These are phyloP conservation scores for Deilephila elpenor DNA, from an alignment of 2,888 invertebrate genomes.

Conservation along the genomic window DNA sequence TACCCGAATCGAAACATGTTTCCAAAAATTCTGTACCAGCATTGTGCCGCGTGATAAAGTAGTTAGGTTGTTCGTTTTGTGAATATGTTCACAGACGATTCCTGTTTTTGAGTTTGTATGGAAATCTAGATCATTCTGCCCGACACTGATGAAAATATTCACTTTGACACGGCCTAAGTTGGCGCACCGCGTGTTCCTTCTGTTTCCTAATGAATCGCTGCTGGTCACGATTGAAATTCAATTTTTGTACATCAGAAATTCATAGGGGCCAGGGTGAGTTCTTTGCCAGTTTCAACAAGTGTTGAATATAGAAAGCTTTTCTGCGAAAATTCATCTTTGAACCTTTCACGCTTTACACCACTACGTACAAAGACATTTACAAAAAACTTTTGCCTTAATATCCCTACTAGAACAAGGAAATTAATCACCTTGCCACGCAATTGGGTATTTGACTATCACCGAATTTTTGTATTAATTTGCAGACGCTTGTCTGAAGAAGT, in stretches of 20 bases:
- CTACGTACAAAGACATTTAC: no score
- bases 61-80: constrained; percentile 43
- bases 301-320: not conserved
- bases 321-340: not conserved
- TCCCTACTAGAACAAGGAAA: no score
- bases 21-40: not conserved
- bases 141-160: constrained; percentile 43
- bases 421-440: no score
- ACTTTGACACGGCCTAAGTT: constrained; percentile 35
- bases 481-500: no score
- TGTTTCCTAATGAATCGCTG: constrained; percentile 11
- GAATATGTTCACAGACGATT: constrained; percentile 44
- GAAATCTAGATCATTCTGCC: constrained; percentile 42
- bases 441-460: no score
- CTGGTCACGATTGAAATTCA: constrained; percentile 4
- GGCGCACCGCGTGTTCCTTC: not conserved
- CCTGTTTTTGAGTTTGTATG: constrained; percentile 34
- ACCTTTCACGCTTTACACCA: no score
- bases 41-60: constrained; percentile 40
- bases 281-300: not conserved
- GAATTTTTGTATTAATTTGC: no score
- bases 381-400: no score
- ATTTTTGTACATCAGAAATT: not conserved
- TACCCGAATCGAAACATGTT: not conserved
- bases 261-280: not conserved